Percentiles rank a stretch among this genome's conserved stretches.
phyloP scores from a whole-genome alignment of 2,113 vertebrate species.

The Thinocorus orbignyianus region DNA sequence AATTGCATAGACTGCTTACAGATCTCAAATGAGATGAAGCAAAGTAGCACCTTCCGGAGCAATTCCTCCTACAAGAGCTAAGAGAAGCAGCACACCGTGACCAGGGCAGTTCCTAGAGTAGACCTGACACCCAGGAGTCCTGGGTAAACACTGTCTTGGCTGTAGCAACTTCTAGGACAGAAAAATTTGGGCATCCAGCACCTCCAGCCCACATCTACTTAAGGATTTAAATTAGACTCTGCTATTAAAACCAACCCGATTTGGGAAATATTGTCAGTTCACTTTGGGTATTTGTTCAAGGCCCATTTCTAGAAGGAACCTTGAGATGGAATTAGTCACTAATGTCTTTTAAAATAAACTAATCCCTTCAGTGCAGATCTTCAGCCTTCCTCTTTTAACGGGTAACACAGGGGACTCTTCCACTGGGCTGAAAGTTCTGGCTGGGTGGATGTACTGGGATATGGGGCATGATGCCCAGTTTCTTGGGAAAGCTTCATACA shows the following conservation, averaged over 20 bases:
- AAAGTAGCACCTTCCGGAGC: not conserved
- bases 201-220: not conserved
- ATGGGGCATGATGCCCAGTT: rapidly evolving
- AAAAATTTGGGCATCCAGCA: too few relatives aligned
- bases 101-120: rapidly evolving
- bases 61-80: not conserved
- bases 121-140: not conserved
- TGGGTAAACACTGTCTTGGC: rapidly evolving
- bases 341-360: rapidly evolving
- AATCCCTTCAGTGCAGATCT: not conserved
- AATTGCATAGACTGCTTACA: not conserved
- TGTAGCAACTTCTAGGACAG: rapidly evolving
- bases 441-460: rapidly evolving
- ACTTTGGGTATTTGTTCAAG: not conserved
- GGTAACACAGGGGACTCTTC: not conserved
- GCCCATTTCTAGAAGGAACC: not conserved
- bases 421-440: not conserved
- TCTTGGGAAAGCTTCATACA: not conserved
- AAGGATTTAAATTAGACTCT: too few relatives aligned
- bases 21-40: not conserved
- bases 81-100: not conserved
- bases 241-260: too few relatives aligned
- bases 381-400: not conserved
- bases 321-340: not conserved
- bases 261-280: not conserved